phyloP scores from a whole-genome alignment of 92 coral and sea anemone species.

The Epizoanthus illoricatus region DNA sequence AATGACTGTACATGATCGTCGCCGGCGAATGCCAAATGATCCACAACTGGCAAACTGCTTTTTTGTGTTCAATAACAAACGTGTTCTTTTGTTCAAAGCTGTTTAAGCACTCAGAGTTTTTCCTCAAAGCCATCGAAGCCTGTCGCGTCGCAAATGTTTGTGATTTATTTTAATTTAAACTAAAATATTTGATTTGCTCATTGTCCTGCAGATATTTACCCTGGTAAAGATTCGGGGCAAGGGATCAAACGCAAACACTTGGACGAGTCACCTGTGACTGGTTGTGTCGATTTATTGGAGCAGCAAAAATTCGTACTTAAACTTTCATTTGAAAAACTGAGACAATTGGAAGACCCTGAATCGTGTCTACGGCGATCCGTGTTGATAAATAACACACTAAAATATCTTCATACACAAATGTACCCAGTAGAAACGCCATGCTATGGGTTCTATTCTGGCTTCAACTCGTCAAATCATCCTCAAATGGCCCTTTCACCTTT shows the following conservation, averaged over 20 bases:
- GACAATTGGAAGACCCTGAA: slow-evolving; percentile 92
- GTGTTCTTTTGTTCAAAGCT: slow-evolving; percentile 34
- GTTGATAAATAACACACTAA: slow-evolving; percentile 90
- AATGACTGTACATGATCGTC: slow-evolving; percentile 34
- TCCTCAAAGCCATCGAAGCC: slow-evolving; percentile 37
- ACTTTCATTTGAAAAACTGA: slow-evolving; percentile 90
- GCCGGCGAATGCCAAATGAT: slow-evolving; percentile 6
- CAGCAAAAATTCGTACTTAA: slow-evolving; percentile 73
- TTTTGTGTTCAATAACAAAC: slow-evolving; percentile 13
- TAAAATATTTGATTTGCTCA: slow-evolving; percentile 49
- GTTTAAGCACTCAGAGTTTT: slow-evolving; percentile 29
- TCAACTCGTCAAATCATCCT: slow-evolving; percentile 11
- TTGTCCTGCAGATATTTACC: slow-evolving; percentile 64
- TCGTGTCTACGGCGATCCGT: slow-evolving; percentile 89
- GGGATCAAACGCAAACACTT: slow-evolving; percentile 63
- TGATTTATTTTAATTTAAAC: slow-evolving; percentile 25
- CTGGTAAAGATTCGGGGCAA: slow-evolving; percentile 51
- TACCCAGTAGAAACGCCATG: slow-evolving; percentile 81
- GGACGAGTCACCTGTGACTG: slow-evolving; percentile 31
- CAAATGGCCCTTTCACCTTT: slow-evolving; percentile 28
- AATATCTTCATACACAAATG: slow-evolving; percentile 80
- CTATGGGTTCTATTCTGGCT: slow-evolving; percentile 42
- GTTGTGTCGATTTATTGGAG: slow-evolving; percentile 22
- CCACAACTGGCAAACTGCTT: slow-evolving; percentile 12
- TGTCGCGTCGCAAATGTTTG: slow-evolving; percentile 35